Evolutionary conservation across 2,888 invertebrate genomes (phyloP).

Genomic region (Brenthis ino): DNA sequence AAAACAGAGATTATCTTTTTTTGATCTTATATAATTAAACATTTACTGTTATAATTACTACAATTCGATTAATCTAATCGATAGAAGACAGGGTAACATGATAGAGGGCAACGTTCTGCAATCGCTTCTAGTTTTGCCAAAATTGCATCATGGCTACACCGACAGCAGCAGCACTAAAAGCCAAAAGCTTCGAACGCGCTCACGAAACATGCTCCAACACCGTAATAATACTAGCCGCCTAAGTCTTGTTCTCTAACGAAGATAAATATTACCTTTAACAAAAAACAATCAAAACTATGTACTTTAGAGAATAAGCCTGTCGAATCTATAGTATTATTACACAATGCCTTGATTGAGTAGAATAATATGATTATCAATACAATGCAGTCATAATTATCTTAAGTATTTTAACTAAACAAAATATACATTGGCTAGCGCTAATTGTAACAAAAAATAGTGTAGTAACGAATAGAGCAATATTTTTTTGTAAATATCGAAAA

Average conservation of each 20-base stretch:
- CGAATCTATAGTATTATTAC: constrained; percentile 51
- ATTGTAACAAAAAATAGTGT: constrained; percentile 8
- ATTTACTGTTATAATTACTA: too few species aligned
- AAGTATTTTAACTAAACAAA: constrained; percentile 8
- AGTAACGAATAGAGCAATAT: constrained; percentile 11
- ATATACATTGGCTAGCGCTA: constrained; percentile 13
- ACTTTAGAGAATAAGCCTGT: constrained; percentile 27
- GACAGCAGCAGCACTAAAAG: constrained; percentile 66
- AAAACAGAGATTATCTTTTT: too few species aligned
- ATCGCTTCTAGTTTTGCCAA: constrained; percentile 73
- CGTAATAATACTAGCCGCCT: constrained; percentile 47
- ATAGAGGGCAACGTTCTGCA: constrained; percentile 64
- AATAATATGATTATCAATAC: constrained; percentile 23
- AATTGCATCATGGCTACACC: constrained; percentile 70
- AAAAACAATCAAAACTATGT: constrained; percentile 2
- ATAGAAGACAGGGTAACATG: constrained; percentile 60
- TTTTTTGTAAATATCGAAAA: constrained; percentile 15
- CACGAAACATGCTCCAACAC: constrained; percentile 59
- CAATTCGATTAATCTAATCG: not conserved
- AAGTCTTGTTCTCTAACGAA: constrained; percentile 30
- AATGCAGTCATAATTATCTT: constrained; percentile 15
- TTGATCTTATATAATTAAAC: too few species aligned
- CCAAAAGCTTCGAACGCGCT: constrained; percentile 65
- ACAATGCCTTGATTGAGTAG: constrained; percentile 45
- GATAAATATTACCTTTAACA: not conserved